Evolutionary conservation across 2,797 vertebrate genomes (phyloP).

Genomic region (Coilia nasus): DNA sequence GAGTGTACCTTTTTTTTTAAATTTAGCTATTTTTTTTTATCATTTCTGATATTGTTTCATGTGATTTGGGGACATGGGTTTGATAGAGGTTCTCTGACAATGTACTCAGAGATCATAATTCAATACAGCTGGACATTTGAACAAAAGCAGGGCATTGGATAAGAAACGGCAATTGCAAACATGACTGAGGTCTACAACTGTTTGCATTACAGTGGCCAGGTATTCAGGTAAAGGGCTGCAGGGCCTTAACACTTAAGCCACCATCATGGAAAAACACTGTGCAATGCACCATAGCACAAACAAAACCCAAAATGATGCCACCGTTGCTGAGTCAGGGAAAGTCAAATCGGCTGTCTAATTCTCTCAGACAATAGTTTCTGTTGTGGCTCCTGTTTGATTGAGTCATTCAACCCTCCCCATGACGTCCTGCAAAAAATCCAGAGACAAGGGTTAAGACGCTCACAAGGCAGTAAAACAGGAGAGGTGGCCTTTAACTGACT

Average conservation of each 20-base stretch:
- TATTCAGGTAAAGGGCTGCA: conserved; percentile 4
- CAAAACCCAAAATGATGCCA: neutral
- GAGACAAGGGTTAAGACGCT: neutral
- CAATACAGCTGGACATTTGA: neutral
- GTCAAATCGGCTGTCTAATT: neutral
- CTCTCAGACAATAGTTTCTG: neutral
- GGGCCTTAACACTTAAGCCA: neutral
- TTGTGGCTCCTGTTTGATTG: neutral
- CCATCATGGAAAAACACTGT: neutral
- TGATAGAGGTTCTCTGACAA: neutral
- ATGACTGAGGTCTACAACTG: neutral
- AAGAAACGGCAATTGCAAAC: neutral
- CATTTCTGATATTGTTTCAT: neutral
- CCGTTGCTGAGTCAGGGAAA: neutral
- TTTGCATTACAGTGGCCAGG: neutral
- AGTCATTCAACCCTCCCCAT: neutral
- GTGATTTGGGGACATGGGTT: no score
- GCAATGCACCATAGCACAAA: neutral
- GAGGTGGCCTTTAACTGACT: conserved; percentile 39
- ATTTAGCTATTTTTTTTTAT: neutral
- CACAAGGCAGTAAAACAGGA: conserved; percentile 28
- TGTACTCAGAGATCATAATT: neutral
- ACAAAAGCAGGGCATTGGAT: neutral
- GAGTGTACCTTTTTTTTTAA: neutral
- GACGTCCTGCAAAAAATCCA: neutral